phyloP scores from a whole-genome alignment of 2,888 invertebrate species.

The Cryptocheilus praepositus region DNA sequence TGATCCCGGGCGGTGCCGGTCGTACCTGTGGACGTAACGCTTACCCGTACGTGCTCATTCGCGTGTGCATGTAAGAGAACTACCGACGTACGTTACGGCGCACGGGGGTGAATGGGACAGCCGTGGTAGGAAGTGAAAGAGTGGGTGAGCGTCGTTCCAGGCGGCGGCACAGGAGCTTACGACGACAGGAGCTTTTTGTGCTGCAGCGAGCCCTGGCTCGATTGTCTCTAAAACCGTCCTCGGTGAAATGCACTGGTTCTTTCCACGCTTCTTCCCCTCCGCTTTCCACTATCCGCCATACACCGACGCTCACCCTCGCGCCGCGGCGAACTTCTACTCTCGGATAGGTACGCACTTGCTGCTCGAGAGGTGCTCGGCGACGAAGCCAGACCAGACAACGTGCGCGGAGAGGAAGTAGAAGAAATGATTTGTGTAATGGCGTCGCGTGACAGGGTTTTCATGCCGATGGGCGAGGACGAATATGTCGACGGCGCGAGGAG shows the following conservation, averaged over 20 bases:
- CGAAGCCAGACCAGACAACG: constrained; percentile 22
- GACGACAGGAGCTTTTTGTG: constrained; percentile 33
- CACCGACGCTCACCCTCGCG: background rate
- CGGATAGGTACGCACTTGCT: constrained; percentile 34
- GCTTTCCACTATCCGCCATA: background rate
- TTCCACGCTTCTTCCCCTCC: constrained; percentile 5
- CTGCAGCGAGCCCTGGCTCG: constrained; percentile 33
- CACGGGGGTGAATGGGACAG: background rate
- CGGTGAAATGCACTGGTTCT: constrained; percentile 44
- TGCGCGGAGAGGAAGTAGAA: constrained; percentile 7
- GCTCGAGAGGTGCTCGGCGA: constrained; percentile 33
- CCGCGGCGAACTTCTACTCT: constrained; percentile 23
- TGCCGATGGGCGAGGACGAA: constrained; percentile 10
- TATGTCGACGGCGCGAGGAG: background rate
- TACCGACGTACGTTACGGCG: background rate
- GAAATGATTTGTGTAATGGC: constrained; percentile 36
- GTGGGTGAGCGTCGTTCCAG: background rate
- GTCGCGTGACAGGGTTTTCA: constrained; percentile 17
- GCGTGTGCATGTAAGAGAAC: constrained; percentile 3
- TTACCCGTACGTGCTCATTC: background rate
- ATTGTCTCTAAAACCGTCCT: constrained; percentile 52
- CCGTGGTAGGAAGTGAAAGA: background rate
- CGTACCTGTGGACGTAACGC: constrained; percentile 2
- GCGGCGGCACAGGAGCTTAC: constrained; percentile 36
- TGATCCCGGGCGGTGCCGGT: constrained; percentile 14